Evolutionary conservation across 2,888 invertebrate species (phyloP).

Genomic region (Acanthosepion esculentum): DNA sequence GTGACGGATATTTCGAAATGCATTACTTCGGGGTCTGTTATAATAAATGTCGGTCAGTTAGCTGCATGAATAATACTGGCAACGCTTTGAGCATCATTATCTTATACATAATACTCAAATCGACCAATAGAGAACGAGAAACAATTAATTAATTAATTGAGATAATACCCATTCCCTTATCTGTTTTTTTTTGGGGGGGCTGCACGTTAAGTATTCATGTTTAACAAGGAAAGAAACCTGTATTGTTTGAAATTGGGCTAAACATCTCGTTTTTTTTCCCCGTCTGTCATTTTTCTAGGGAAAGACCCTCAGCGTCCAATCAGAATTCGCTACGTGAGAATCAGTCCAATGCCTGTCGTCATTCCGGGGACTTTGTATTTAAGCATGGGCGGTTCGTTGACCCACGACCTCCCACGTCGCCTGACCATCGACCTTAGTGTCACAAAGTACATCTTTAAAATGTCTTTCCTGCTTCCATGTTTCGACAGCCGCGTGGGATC

Average conservation of each 20-base stretch:
- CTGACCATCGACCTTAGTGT: slow-evolving; percentile 67
- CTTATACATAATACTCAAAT: too few relatives aligned
- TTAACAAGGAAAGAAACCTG: neutral
- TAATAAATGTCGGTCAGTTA: too few relatives aligned
- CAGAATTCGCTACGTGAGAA: slow-evolving; percentile 61
- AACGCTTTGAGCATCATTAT: too few relatives aligned
- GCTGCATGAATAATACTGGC: too few relatives aligned
- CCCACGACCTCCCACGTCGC: slow-evolving; percentile 63
- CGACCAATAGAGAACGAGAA: too few relatives aligned
- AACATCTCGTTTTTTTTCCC: neutral
- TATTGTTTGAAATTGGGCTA: neutral
- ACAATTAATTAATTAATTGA: too few relatives aligned
- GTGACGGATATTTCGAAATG: too few relatives aligned
- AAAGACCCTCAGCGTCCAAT: slow-evolving; percentile 61
- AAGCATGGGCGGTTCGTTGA: slow-evolving; percentile 66
- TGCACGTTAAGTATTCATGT: neutral
- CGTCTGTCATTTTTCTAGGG: slow-evolving; percentile 56
- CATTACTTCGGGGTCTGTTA: too few relatives aligned
- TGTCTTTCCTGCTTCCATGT: slow-evolving; percentile 70
- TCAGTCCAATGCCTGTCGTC: slow-evolving; percentile 67
- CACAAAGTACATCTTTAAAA: slow-evolving; percentile 69
- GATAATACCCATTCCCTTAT: too few relatives aligned
- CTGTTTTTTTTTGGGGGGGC: too few relatives aligned
- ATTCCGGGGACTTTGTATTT: slow-evolving; percentile 69
- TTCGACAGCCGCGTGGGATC: slow-evolving; percentile 67